Conservation (phyloP, 2,113 vertebrate species). For the Acrocephalus arundinaceus region DNA sequence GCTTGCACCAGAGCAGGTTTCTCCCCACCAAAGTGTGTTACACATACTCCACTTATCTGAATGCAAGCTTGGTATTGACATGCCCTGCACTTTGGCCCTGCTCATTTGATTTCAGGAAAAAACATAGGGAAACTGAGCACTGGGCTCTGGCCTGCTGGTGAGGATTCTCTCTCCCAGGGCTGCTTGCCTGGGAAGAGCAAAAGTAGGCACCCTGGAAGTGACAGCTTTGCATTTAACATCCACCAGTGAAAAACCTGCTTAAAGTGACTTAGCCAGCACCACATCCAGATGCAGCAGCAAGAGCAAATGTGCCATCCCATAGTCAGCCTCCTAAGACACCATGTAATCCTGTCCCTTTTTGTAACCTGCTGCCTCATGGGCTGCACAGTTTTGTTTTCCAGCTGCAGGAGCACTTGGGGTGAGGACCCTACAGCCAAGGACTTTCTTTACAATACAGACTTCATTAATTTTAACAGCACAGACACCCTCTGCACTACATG, state of each 20-base stretch:
- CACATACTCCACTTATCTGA: background rate
- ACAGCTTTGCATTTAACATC: background rate
- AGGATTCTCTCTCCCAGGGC: background rate
- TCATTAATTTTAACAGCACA: constrained; percentile 44
- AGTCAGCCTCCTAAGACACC: background rate
- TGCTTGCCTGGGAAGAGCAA: background rate
- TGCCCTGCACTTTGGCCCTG: background rate
- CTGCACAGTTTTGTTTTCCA: background rate
- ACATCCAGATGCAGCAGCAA: background rate
- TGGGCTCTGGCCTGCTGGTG: background rate
- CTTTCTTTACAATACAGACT: background rate
- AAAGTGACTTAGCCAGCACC: background rate
- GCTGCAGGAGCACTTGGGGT: background rate
- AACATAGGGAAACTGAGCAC: background rate
- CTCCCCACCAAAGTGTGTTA: background rate
- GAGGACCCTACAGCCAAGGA: background rate
- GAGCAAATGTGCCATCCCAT: background rate
- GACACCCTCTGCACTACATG: constrained; percentile 14
- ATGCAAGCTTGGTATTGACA: background rate
- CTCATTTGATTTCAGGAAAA: constrained; percentile 28
- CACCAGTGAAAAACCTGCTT: background rate
- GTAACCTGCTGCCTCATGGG: background rate
- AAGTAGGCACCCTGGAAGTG: background rate
- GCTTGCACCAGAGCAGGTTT: background rate
- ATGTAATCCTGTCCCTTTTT: background rate